Conservation (phyloP, 2,797 vertebrate species). For the Spinus pinus region DNA sequence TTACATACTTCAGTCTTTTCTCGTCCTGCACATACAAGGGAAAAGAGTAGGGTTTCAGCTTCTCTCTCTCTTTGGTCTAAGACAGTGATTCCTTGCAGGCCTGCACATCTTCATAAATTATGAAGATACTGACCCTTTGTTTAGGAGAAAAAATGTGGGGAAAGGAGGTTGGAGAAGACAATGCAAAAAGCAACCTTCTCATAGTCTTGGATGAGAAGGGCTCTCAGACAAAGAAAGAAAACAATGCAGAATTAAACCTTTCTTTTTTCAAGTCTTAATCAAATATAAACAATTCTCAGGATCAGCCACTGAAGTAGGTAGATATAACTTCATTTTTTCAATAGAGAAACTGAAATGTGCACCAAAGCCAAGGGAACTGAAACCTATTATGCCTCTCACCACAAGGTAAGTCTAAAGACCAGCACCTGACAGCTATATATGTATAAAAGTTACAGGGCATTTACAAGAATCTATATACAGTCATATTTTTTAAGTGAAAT, state of each 20-base stretch:
- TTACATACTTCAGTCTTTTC: neutral
- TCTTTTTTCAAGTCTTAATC: neutral
- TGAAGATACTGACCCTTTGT: neutral
- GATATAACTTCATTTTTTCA: neutral
- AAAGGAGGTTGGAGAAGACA: neutral
- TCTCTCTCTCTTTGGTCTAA: neutral
- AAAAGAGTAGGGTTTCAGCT: neutral
- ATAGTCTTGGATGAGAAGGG: neutral
- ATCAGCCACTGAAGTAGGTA: neutral
- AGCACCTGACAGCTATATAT: neutral
- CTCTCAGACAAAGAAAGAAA: neutral
- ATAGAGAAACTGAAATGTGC: neutral
- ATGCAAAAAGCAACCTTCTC: fast-evolving
- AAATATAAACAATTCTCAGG: neutral
- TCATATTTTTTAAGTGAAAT: neutral
- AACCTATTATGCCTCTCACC: neutral
- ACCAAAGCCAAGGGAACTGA: neutral
- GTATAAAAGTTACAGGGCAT: neutral
- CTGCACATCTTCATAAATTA: neutral
- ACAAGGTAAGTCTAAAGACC: neutral
- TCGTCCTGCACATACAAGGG: neutral
- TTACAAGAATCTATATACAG: neutral
- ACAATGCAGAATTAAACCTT: neutral
- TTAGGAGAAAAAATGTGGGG: neutral
- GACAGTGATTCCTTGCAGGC: neutral